Evolutionary conservation across 2,113 vertebrate species (phyloP), one percentile per base, ranked within the genome.

Genomic region (Coregonus clupeaformis): DNA sequence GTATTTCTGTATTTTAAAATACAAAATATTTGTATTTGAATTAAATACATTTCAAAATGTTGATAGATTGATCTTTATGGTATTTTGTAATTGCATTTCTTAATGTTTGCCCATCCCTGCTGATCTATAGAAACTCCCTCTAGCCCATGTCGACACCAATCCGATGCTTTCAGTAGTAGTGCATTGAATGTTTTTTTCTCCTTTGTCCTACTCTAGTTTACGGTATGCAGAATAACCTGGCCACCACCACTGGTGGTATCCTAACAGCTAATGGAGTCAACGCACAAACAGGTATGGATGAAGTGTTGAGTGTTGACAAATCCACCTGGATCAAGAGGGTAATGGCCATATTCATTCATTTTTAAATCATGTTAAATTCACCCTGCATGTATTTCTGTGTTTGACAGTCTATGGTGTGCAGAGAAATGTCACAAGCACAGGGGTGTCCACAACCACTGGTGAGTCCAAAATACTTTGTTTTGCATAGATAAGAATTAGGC

Each of bases 221-320:
- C 0, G 92, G 95, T 1, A 47, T 96, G 82, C 97, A 97, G 89
- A 99, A 98, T 72, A 96, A 97, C 82, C 72, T 94, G 80, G 68
- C 90, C 49, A 82, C 72, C 6, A 77, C 76, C 69, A 68, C 77
- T 4, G 72, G 85, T 1, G 47, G 90, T 4, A 66, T 85, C 1
- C 16, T 85, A 2, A 72, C 91, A 57, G 89, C 86, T 71, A 80
- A 92, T 1, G 94, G 90, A 2, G 55, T 92, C 29, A 72, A 68
- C 76, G 0, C 80, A 24, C 86, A 70, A 12, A 80, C 84, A 67
- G 91, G 92, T 92, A 68, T 76, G 12, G 52, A 11, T 22, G 20
- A 7, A 60, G 57, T 2, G 57, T 55, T 55, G n/a, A n/a, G n/a
- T 62, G 11, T 7, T n/a, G 5, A n/a, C 0, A 18, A 12, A 62